A percentile compares a stretch with the other conserved stretches of the same genome.
These are phyloP conservation scores for Sesamia inferens DNA, from an alignment of 2,888 invertebrate species.

Conservation along the genomic window DNA sequence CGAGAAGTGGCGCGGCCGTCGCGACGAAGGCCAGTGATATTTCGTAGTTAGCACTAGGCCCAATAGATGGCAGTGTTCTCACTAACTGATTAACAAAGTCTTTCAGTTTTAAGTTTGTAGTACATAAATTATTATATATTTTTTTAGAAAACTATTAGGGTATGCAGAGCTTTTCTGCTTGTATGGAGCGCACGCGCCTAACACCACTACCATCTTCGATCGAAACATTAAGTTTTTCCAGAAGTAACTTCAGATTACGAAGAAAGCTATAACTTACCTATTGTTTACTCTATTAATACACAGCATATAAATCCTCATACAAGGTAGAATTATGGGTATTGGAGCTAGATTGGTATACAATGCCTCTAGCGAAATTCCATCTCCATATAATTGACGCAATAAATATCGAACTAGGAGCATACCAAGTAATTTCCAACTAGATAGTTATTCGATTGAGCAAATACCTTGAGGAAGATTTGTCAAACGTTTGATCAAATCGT, in stretches of 20 bases:
- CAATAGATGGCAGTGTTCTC: too few relatives aligned
- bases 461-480: constrained; percentile 67
- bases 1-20: too few relatives aligned
- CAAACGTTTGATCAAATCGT: constrained; percentile 70
- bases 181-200: too few relatives aligned
- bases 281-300: background rate
- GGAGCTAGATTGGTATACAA: background rate
- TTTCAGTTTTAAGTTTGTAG: too few relatives aligned
- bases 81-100: too few relatives aligned
- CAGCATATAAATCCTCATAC: background rate
- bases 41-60: too few relatives aligned
- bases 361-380: constrained; percentile 2
- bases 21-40: too few relatives aligned
- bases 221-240: background rate
- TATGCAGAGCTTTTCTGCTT: too few relatives aligned
- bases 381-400: background rate
- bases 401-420: constrained; percentile 33
- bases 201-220: too few relatives aligned
- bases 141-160: too few relatives aligned
- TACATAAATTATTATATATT: too few relatives aligned
- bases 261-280: background rate
- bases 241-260: background rate
- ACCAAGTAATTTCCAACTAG: constrained; percentile 63
- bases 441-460: constrained; percentile 70
- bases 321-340: background rate